phyloP scores from a whole-genome alignment of 2,888 invertebrate species.

The Andrena chrysosceles region DNA sequence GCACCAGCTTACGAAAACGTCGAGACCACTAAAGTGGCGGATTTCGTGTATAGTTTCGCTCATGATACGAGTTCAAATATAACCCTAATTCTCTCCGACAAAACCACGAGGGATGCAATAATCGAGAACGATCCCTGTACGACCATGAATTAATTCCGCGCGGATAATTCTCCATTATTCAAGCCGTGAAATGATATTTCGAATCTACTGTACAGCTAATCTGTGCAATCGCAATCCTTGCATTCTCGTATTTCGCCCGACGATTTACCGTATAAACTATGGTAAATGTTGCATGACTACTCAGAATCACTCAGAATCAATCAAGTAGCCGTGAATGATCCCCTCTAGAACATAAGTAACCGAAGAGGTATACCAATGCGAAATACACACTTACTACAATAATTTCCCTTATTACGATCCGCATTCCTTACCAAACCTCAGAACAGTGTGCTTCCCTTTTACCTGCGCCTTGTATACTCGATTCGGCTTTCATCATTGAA shows the following conservation, averaged over 20 bases:
- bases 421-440: too few relatives aligned
- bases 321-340: too few relatives aligned
- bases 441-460: not conserved
- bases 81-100: constrained; percentile 65
- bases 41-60: constrained; percentile 24
- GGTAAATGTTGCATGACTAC: not conserved
- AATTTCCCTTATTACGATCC: not conserved
- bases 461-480: not conserved
- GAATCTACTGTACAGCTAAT: constrained; percentile 48
- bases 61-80: constrained; percentile 60
- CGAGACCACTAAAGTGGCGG: constrained; percentile 26
- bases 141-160: constrained; percentile 74
- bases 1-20: constrained; percentile 11
- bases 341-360: too few relatives aligned
- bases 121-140: constrained; percentile 64
- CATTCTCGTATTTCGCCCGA: constrained; percentile 11
- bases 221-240: constrained; percentile 62
- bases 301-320: not conserved
- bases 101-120: constrained; percentile 63
- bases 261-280: constrained; percentile 1
- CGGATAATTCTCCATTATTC: constrained; percentile 79
- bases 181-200: constrained; percentile 75
- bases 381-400: not conserved
- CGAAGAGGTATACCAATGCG: not conserved
- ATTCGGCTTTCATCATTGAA: not conserved